These are phyloP conservation scores for Iguana delicatissima DNA, from an alignment of 2,797 vertebrate species.

Conservation along the genomic window DNA sequence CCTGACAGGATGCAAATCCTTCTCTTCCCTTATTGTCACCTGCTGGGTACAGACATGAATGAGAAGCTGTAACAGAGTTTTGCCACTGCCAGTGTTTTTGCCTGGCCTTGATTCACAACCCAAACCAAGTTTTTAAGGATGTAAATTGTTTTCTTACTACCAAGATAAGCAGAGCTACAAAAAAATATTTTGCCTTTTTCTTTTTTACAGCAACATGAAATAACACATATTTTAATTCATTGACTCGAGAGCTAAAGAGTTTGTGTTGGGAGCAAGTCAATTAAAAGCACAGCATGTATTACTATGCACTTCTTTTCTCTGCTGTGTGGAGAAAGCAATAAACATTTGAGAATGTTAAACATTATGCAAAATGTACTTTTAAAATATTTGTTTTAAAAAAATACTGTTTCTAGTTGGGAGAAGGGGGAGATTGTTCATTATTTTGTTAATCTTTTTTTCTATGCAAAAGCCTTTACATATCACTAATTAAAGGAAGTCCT, in stretches of 20 bases:
- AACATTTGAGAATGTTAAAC: conserved; percentile 85
- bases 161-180: conserved; percentile 78
- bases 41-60: conserved; percentile 67
- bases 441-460: conserved; percentile 89
- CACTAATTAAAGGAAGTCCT: conserved; percentile 87
- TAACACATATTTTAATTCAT: conserved; percentile 82
- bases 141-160: conserved; percentile 81
- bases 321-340: conserved; percentile 89
- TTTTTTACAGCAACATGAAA: conserved; percentile 77
- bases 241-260: conserved; percentile 78
- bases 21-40: conserved; percentile 50
- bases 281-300: conserved; percentile 83
- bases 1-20: conserved; percentile 48
- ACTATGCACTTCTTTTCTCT: conserved; percentile 91
- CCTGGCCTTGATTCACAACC: conserved; percentile 78
- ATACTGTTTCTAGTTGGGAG: conserved; percentile 82
- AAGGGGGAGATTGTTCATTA: conserved; percentile 79
- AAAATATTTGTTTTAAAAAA: conserved; percentile 87
- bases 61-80: conserved; percentile 63
- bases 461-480: conserved; percentile 89
- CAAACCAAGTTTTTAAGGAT: conserved; percentile 80
- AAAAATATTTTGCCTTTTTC: conserved; percentile 74
- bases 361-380: conserved; percentile 84
- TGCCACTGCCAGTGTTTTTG: conserved; percentile 62
- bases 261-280: conserved; percentile 71